Base-by-base conservation (phyloP, 2,113 vertebrate genomes). In the Salvelinus alpinus region DNA sequence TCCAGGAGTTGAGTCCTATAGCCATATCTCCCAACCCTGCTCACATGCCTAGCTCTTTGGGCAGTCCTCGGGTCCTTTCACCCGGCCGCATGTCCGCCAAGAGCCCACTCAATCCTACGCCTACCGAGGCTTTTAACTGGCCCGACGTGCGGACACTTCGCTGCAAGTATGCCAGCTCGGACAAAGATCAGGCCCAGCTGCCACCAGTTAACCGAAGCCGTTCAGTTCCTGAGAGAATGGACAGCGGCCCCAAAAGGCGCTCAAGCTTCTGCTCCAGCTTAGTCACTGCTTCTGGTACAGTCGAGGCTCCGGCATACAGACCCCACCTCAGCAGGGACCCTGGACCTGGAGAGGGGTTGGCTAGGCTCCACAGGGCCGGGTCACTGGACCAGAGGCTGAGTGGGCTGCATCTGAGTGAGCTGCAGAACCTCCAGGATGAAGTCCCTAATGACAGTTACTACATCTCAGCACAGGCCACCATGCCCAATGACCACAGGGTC, bases 71-170 rank as follows among this genome's bases (percentile, higher is more conserved):
- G 16, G 75, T n/a, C n/a, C 3, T 57, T 48, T 76, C 82, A 0
- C 86, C 87, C 1, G 79, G 78, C 5, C 79, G 11, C 24, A 70
- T 60, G 13, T 71, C 1, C 1, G 73, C 84, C 7, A 86, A 44
- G 74, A 95, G 92, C 75, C 92, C 91, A 1, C 81, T 85, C 1
- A 94, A 92, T 70, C 89, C 94, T 0, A 47, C 88, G 0, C 75
- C 86, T 1, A 14, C 82, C 0, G 95, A 97, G 77, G 88, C 86
- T 44, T 97, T 98, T 73, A 6, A 78, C 67, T 98, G 97, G 97
- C 96, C 97, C 0, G 95, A 99, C 0, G 96, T 97, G 25, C 91
- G 84, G 3, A 90, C 95, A 69, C 94, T 98, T 2, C 82, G 95
- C 64, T 95, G 95, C 67, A 95, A 88, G 73, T 96, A 97, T 31